These are phyloP conservation scores for Idaea biselata DNA, from an alignment of 2,888 invertebrate genomes.

Conservation along the genomic window DNA sequence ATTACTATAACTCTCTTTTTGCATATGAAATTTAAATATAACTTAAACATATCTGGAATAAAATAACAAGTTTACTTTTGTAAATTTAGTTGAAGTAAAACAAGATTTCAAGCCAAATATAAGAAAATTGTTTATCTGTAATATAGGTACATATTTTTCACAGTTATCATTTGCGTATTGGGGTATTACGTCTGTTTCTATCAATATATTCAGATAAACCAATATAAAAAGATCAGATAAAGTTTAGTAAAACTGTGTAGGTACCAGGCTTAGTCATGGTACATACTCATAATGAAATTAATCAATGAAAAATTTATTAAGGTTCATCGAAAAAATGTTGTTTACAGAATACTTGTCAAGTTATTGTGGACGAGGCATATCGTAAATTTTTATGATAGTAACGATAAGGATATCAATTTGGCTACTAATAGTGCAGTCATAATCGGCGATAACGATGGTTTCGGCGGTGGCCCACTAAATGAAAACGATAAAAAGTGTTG, in stretches of 20 bases:
- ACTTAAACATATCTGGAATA: not conserved
- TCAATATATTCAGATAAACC: not conserved
- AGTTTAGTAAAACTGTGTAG: not conserved
- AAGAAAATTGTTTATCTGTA: not conserved
- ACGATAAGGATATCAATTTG: slow-evolving; percentile 69
- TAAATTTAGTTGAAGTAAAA: not conserved
- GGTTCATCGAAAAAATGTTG: slow-evolving; percentile 50
- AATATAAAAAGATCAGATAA: slow-evolving; percentile 6
- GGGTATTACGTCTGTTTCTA: not conserved
- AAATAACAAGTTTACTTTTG: not conserved
- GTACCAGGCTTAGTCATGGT: not conserved
- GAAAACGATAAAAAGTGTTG: slow-evolving; percentile 51
- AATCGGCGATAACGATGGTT: slow-evolving; percentile 56
- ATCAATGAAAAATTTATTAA: slow-evolving; percentile 33
- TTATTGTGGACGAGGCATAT: slow-evolving; percentile 52
- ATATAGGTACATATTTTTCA: not conserved
- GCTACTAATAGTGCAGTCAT: slow-evolving; percentile 50
- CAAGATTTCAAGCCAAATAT: not conserved
- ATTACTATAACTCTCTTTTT: not conserved
- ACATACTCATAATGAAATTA: slow-evolving; percentile 13
- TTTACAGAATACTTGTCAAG: slow-evolving; percentile 66
- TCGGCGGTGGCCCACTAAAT: slow-evolving; percentile 57
- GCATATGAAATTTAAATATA: not conserved
- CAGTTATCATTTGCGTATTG: not conserved
- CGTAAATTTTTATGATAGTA: slow-evolving; percentile 66